Percentiles rank a stretch among this genome's conserved stretches.
Evolutionary conservation across 2,888 invertebrate species (phyloP).

Genomic region (Argyra leucocephala): DNA sequence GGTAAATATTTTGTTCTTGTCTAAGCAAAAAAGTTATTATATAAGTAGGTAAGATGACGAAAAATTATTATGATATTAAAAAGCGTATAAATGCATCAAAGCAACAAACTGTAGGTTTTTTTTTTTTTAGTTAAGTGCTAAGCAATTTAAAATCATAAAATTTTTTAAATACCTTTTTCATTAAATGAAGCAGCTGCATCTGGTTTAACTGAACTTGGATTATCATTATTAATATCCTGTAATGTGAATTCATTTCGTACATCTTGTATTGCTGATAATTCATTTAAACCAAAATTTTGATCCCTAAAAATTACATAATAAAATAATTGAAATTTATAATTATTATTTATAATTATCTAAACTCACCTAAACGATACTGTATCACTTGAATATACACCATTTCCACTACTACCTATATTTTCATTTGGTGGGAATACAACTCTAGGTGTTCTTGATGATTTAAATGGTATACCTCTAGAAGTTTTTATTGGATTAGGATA

Average conservation of each 20-base stretch:
- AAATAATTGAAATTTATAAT: background rate
- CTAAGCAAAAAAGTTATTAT: too few relatives aligned
- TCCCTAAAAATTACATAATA: constrained; percentile 47
- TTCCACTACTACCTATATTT: constrained; percentile 37
- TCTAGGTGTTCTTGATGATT: constrained; percentile 41
- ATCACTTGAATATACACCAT: constrained; percentile 39
- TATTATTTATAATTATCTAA: too few relatives aligned
- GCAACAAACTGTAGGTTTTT: too few relatives aligned
- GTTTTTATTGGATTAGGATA: constrained; percentile 37
- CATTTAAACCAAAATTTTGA: constrained; percentile 52
- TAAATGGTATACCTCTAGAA: constrained; percentile 37
- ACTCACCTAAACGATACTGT: constrained; percentile 43
- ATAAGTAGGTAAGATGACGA: too few relatives aligned
- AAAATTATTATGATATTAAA: too few relatives aligned
- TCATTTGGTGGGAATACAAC: constrained; percentile 42
- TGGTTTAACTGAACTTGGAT: constrained; percentile 30
- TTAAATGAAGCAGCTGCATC: constrained; percentile 48
- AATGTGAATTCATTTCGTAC: constrained; percentile 50
- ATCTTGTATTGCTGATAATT: constrained; percentile 46
- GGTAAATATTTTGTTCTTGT: too few relatives aligned
- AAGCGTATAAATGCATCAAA: too few relatives aligned
- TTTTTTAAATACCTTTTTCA: constrained; percentile 53
- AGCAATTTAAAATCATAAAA: constrained; percentile 1
- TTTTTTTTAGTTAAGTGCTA: too few relatives aligned
- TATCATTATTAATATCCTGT: constrained; percentile 50